Percentiles rank a stretch among this genome's conserved stretches.
Conservation (phyloP, 1,140 invertebrate genomes). For the Lethrus apterus region DNA sequence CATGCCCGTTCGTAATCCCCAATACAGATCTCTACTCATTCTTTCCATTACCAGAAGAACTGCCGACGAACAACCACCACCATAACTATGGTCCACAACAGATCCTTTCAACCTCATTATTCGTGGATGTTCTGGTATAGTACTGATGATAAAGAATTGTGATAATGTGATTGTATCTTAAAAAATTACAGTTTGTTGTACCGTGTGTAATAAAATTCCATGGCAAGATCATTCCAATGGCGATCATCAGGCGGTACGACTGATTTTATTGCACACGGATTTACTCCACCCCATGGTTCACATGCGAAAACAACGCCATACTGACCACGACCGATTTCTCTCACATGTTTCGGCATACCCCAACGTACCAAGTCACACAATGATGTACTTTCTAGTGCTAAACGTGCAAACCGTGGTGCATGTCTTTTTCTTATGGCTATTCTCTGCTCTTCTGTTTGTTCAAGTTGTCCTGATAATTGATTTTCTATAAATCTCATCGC, state of each 20-base stretch:
- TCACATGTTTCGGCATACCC: constrained; percentile 69
- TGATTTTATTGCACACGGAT: constrained; percentile 81
- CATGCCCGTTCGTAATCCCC: constrained; percentile 66
- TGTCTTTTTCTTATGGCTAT: constrained; percentile 68
- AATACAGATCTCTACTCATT: constrained; percentile 70
- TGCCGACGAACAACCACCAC: constrained; percentile 55
- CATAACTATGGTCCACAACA: constrained; percentile 74
- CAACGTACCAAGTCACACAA: constrained; percentile 70
- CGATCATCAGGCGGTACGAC: constrained; percentile 85
- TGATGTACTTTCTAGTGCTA: constrained; percentile 80
- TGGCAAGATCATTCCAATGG: constrained; percentile 86
- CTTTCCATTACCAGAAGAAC: constrained; percentile 74
- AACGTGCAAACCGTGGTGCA: constrained; percentile 71
- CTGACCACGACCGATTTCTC: constrained; percentile 82
- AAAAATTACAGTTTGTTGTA: too few species aligned
- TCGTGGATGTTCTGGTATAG: constrained; percentile 75
- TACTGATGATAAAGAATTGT: constrained; percentile 44
- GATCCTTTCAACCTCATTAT: constrained; percentile 77
- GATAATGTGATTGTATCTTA: too few species aligned
- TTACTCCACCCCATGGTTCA: constrained; percentile 67
- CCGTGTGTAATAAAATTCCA: constrained; percentile 86
- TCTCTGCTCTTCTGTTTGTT: constrained; percentile 76
- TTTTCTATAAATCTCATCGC: constrained; percentile 62
- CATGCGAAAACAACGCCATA: constrained; percentile 89
- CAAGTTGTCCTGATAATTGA: constrained; percentile 63